Base-by-base conservation (phyloP, 2,797 vertebrate genomes). In the Orestias chungarensis region DNA sequence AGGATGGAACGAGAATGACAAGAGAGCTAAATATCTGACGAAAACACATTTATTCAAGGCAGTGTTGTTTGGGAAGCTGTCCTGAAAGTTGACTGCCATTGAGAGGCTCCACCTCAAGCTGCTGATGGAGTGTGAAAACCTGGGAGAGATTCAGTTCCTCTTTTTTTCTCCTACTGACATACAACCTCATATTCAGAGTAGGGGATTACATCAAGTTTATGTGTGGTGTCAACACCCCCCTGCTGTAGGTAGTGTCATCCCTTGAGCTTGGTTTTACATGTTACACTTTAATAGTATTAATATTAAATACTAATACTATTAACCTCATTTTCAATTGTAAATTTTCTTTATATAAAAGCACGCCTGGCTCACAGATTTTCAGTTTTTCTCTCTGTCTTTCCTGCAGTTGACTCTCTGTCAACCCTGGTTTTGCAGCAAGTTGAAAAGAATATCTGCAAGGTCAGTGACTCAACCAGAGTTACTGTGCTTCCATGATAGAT, bases 11-110 rank as follows among this genome's bases (percentile, higher is more conserved):
- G 44, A 75, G 71, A 78, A 76, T 70, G 75, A 82, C 80, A 71
- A 91, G 82, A 86, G 82, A 64, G 72, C 86, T 78, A 89, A 82
- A 86, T 91, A 87, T 86, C 73, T 66, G 46, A 54, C 70, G 64
- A 79, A 85, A 81, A 90, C 85, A 80, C 79, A 66, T 86, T 81
- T 66, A 74, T 15, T 1, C 50, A 31, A 55, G 65, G 44, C 44
- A 62, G 64, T 33, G 74, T 59, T 73, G 38, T 73, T 68, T 33
- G 67, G 70, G 75, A 80, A 47, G 73, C 75, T 81, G 67, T 69
- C 72, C 71, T 73, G 76, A 81, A 75, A 73, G 65, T 47, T 65
- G 38, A 75, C 50, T 43, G 70, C 43, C 70, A 44, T 46, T 33
- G 75, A 72, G 52, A 25, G 80, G 75, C 65, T 9, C 78, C 81